A percentile compares a stretch with the other conserved stretches of the same genome.
phyloP scores from a whole-genome alignment of 92 coral and sea anemone species.

The Meandrina meandrites region DNA sequence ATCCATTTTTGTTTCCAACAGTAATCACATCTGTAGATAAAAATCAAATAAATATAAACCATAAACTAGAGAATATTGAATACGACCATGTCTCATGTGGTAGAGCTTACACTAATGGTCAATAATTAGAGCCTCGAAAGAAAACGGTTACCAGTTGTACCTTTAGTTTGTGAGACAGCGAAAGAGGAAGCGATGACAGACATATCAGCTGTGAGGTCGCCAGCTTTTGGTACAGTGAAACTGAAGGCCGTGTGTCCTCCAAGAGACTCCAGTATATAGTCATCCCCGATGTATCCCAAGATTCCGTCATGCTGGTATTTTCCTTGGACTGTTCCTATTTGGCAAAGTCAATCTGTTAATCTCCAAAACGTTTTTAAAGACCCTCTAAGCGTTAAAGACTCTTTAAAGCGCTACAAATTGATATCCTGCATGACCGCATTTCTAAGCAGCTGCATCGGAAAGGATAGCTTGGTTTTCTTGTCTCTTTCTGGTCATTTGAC shows the following conservation, averaged over 20 bases:
- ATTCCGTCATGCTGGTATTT: constrained; percentile 64
- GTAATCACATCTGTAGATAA: not conserved
- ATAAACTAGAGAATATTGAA: not conserved
- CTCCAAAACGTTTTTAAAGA: not conserved
- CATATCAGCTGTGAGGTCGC: not conserved
- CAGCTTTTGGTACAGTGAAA: constrained; percentile 7
- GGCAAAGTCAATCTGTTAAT: not conserved
- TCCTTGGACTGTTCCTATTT: constrained; percentile 66
- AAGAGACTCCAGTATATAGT: constrained; percentile 60
- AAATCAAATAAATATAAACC: not conserved
- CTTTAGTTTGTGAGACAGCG: constrained; percentile 17
- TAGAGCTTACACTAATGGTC: too few species aligned
- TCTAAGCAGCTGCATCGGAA: too few species aligned
- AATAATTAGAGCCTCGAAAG: not conserved
- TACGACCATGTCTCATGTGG: too few species aligned
- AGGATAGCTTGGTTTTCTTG: too few species aligned
- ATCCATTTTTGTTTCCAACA: not conserved
- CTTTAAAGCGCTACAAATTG: too few species aligned
- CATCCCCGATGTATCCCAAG: constrained; percentile 67
- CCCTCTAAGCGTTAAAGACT: too few species aligned
- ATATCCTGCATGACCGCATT: too few species aligned
- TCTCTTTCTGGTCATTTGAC: too few species aligned
- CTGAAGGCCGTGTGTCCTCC: constrained; percentile 17
- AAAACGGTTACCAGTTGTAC: not conserved
- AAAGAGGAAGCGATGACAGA: not conserved